Conservation (phyloP, 2,888 invertebrate genomes). For the Lathronympha strigana region DNA sequence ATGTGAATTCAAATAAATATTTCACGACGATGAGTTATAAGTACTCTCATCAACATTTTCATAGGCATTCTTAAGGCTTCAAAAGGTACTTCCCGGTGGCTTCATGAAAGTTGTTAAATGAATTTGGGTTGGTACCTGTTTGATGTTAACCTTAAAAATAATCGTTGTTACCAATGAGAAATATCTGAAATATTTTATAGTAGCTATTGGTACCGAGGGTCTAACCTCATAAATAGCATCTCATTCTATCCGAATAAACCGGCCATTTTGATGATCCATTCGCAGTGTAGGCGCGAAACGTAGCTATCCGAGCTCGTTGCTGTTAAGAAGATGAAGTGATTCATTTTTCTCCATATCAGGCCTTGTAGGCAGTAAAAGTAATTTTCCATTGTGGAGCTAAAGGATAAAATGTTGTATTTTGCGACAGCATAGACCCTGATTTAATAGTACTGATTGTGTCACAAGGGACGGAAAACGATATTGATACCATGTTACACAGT, state of each 20-base stretch:
- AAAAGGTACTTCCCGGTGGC: no score
- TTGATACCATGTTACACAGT: no score
- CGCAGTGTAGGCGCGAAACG: constrained; percentile 47
- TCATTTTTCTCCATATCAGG: constrained; percentile 23
- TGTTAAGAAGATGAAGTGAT: constrained; percentile 10
- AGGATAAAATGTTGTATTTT: background rate
- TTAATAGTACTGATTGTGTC: background rate
- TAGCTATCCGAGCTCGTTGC: constrained; percentile 39
- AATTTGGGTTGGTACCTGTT: no score
- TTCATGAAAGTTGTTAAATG: no score
- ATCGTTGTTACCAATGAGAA: no score
- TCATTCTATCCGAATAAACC: constrained; percentile 49
- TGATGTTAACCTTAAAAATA: no score
- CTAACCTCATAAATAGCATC: constrained; percentile 40
- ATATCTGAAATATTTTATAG: no score
- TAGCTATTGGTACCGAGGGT: constrained; percentile 1
- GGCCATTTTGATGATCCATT: constrained; percentile 49
- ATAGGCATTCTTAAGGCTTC: no score
- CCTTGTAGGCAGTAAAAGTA: constrained; percentile 4
- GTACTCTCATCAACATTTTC: no score
- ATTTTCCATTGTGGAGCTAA: constrained; percentile 2
- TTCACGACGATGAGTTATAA: no score
- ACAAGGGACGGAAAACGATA: no score
- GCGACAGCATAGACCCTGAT: background rate
- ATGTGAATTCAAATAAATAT: no score